Evolutionary conservation across 2,797 vertebrate genomes (phyloP).

Genomic region (Lates japonicus): DNA sequence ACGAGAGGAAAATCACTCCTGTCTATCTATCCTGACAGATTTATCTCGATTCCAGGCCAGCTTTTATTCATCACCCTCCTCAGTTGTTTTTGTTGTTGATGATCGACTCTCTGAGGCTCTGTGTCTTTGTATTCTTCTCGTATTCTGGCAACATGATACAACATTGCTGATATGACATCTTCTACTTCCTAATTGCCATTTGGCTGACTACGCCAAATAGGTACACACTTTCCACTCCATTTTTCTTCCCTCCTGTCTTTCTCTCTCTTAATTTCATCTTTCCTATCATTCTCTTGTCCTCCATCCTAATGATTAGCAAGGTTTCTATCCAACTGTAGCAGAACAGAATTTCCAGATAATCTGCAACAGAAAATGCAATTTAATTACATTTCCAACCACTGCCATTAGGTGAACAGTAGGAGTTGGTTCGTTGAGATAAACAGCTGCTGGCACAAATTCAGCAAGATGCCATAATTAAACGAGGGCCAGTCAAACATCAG

Average conservation of each 20-base stretch:
- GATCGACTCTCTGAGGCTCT: slow-evolving; percentile 1
- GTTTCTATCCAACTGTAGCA: not conserved
- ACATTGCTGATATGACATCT: slow-evolving; percentile 7
- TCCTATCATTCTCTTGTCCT: not conserved
- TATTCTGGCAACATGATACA: not conserved
- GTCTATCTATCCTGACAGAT: slow-evolving; percentile 42
- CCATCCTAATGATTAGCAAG: not conserved
- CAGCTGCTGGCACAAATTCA: not conserved
- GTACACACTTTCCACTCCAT: not conserved
- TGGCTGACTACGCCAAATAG: not conserved
- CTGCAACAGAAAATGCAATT: not conserved
- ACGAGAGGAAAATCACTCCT: slow-evolving; percentile 24
- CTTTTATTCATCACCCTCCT: slow-evolving; percentile 37
- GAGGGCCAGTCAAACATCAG: not conserved
- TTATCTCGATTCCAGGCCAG: slow-evolving; percentile 19
- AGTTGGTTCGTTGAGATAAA: not conserved
- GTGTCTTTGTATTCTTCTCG: not conserved
- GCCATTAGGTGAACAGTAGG: not conserved
- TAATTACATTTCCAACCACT: not conserved
- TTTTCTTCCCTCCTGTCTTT: not conserved
- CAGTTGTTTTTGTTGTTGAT: slow-evolving; percentile 16
- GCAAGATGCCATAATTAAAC: not conserved
- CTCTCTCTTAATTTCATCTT: not conserved
- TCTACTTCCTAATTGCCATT: slow-evolving; percentile 19
- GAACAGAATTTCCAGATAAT: not conserved